Conservation (phyloP, 2,797 vertebrate species). For the Heterohyrax brucei region DNA sequence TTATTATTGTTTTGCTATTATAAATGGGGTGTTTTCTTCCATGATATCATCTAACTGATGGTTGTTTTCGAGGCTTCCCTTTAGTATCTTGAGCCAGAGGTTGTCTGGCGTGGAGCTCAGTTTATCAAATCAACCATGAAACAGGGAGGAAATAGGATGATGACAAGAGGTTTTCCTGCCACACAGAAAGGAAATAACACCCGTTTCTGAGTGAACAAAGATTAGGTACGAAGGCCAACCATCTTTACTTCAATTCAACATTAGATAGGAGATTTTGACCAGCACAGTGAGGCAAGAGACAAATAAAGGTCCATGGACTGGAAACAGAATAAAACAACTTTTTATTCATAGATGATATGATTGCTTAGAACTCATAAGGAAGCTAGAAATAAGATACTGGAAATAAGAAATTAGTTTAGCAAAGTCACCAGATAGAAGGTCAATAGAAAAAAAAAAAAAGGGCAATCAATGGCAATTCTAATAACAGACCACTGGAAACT, state of each 20-base stretch:
- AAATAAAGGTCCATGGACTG: not conserved
- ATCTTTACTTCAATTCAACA: not conserved
- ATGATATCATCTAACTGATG: not conserved
- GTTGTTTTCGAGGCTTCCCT: not conserved
- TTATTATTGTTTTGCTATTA: not conserved
- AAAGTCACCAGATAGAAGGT: not conserved
- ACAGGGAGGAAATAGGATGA: not conserved
- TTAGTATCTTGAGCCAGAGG: not conserved
- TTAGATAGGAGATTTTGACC: not conserved
- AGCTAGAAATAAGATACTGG: not conserved
- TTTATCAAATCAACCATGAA: slow-evolving; percentile 16
- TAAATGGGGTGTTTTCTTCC: not conserved
- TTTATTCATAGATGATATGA: not conserved
- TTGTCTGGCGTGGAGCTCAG: not conserved
- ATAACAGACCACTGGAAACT: not conserved
- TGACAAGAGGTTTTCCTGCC: not conserved
- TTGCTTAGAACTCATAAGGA: not conserved
- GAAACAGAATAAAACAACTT: not conserved
- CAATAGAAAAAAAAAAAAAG: not conserved
- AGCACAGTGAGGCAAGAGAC: not conserved
- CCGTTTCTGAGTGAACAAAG: not conserved
- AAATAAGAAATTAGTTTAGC: not conserved
- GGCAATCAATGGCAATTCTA: not conserved
- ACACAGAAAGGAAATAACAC: not conserved
- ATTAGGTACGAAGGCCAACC: not conserved